Base-by-base conservation (phyloP, 2,888 invertebrate genomes). In the Pachycephus smyrnensis region DNA sequence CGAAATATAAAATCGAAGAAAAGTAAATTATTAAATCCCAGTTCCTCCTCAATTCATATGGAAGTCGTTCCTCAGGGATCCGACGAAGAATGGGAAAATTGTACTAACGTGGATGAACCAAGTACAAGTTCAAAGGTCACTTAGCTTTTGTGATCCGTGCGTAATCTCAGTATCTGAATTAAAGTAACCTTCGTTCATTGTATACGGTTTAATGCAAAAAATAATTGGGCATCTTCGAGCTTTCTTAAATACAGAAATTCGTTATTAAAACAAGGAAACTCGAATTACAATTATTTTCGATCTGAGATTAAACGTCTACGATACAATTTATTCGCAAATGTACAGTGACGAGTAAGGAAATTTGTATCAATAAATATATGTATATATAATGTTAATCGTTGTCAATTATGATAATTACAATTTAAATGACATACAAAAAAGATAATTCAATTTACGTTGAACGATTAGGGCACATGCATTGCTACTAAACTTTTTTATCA, bases 291-390 rank as follows among this genome's bases (percentile, higher is more conserved):
- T 55, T 55, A 23, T 55, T 55, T 23, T 9, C 33, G 33, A 30
- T 35, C 9, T 30, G 71, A 33, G 30, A 33, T 15, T 15, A 74
- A 33, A 68, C 82, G 82, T 77, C 82, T 87, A 86, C 78, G 80
- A 84, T 85, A 86, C 80, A 82, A 75, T 88, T 87, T 88, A 88
- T 87, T 89, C 82, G 82, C 81, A 74, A 86, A 86, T 86, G 84
- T 88, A 87, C 86, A 87, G 83, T 86, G 82, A 86, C 85, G 84
- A 84, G 80, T 78, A 82, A 82, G 83, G 81, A 84, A 80, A 84
- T 86, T 81, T 82, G 82, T 85, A 85, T 88, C 86, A 89, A 89
- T 90, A 90, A 90, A 90, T 90, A 55, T 23, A 90, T 84, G 84
- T 86, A 84, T 86, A 87, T 84, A 86, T 85, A 81, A 86, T 86